Conservation (phyloP, 2,888 invertebrate genomes). For the Cremastobaeus sp. region DNA sequence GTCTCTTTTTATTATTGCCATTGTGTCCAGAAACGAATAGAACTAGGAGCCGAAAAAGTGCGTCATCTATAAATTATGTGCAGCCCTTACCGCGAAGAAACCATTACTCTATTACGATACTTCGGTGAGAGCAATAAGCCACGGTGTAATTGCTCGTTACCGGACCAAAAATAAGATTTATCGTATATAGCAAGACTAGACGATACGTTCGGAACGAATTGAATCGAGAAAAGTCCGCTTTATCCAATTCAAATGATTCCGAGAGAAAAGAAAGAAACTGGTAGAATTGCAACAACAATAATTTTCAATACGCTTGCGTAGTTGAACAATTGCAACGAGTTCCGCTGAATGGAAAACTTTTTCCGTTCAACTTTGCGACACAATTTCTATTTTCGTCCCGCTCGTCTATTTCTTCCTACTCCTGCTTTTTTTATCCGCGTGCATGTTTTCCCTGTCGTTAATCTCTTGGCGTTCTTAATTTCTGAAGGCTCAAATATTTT, state of each 20-base stretch:
- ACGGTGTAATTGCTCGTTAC: constrained; percentile 48
- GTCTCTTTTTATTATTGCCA: constrained; percentile 15
- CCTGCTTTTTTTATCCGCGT: constrained; percentile 27
- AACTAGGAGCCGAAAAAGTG: constrained; percentile 7
- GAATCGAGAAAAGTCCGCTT: constrained; percentile 3
- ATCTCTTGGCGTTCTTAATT: constrained; percentile 34
- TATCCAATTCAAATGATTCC: constrained; percentile 3
- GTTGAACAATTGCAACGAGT: background rate
- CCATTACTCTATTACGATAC: constrained; percentile 41
- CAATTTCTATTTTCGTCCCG: constrained; percentile 23
- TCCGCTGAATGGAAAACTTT: background rate
- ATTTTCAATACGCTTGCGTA: no score
- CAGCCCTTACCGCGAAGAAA: constrained; percentile 16
- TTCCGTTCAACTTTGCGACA: constrained; percentile 6
- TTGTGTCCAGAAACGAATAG: constrained; percentile 2
- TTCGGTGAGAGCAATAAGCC: constrained; percentile 40
- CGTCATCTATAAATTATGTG: constrained; percentile 26
- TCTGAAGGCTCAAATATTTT: constrained; percentile 30
- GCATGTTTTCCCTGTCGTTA: constrained; percentile 26
- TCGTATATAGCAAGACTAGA: no score
- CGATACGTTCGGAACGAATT: no score
- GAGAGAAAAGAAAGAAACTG: no score
- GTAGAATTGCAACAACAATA: no score
- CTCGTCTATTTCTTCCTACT: constrained; percentile 32
- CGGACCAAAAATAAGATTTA: constrained; percentile 2